These are phyloP conservation scores for Eubasilissa regina DNA, from an alignment of 1,140 invertebrate genomes.

Conservation along the genomic window DNA sequence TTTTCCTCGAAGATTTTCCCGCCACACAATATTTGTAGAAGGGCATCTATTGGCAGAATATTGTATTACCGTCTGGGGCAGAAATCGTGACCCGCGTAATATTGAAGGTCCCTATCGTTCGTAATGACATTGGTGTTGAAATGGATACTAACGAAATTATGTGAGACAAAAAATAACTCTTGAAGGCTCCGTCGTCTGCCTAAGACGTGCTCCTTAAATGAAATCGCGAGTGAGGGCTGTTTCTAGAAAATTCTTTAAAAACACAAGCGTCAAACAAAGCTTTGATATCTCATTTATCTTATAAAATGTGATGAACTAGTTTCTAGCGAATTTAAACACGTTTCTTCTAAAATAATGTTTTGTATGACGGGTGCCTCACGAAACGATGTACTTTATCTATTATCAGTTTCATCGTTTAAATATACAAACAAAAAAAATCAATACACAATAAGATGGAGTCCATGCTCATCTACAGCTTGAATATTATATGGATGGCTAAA, in stretches of 20 bases:
- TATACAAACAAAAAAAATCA: too few relatives aligned
- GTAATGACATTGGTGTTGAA: constrained; percentile 46
- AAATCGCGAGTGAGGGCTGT: background rate
- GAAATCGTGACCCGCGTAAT: constrained; percentile 45
- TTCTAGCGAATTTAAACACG: background rate
- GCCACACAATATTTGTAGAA: constrained; percentile 1
- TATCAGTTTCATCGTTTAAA: too few relatives aligned
- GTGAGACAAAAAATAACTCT: constrained; percentile 16
- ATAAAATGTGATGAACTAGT: background rate
- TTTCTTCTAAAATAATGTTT: background rate
- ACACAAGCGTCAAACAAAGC: background rate
- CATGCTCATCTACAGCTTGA: too few relatives aligned
- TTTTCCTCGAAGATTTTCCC: background rate
- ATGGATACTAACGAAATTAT: constrained; percentile 39
- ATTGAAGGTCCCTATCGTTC: background rate
- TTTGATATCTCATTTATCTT: background rate
- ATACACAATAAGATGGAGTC: too few relatives aligned
- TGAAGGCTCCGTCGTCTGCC: background rate
- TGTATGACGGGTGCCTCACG: too few relatives aligned
- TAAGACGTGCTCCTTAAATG: background rate
- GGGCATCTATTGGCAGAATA: constrained; percentile 31
- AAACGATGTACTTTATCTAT: too few relatives aligned
- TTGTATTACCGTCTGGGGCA: constrained; percentile 42
- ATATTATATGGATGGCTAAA: too few relatives aligned
- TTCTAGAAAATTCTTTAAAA: background rate